phyloP scores from a whole-genome alignment of 2,888 invertebrate genomes.

The Petrolisthes manimaculis region DNA sequence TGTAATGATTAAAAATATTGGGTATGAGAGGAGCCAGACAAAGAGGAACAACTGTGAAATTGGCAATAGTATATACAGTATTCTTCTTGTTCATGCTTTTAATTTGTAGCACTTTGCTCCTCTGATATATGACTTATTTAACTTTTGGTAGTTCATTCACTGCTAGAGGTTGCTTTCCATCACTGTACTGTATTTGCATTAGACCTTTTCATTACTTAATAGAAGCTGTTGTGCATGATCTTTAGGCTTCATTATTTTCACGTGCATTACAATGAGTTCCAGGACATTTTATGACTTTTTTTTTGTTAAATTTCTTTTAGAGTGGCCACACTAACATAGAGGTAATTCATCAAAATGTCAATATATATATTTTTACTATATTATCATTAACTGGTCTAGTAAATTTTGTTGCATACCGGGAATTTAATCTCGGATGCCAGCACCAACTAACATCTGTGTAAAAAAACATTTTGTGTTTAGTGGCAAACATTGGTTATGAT shows the following conservation, averaged over 20 bases:
- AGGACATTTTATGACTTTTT: constrained; percentile 30
- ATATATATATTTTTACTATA: not conserved
- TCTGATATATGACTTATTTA: constrained; percentile 18
- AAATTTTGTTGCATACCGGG: too few species aligned
- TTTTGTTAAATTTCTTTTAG: constrained; percentile 25
- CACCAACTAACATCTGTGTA: too few species aligned
- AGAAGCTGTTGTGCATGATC: constrained; percentile 48
- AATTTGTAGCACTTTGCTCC: constrained; percentile 32
- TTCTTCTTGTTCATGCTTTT: not conserved
- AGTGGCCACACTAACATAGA: constrained; percentile 51
- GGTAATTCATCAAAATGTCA: constrained; percentile 50
- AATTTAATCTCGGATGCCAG: too few species aligned
- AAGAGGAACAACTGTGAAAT: too few species aligned
- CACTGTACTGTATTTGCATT: constrained; percentile 36
- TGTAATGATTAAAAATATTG: too few species aligned
- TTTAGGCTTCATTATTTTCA: constrained; percentile 50
- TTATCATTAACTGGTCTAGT: not conserved
- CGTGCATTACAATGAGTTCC: constrained; percentile 49
- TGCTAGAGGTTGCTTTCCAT: constrained; percentile 45
- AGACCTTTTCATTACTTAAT: constrained; percentile 37
- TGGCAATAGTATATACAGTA: constrained; percentile 1
- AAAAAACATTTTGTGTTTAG: too few species aligned
- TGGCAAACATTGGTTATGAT: too few species aligned
- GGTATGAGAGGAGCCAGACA: too few species aligned
- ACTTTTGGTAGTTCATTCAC: constrained; percentile 32